phyloP scores from a whole-genome alignment of 2,888 invertebrate species.

The Hydrotaea cyrtoneurina region DNA sequence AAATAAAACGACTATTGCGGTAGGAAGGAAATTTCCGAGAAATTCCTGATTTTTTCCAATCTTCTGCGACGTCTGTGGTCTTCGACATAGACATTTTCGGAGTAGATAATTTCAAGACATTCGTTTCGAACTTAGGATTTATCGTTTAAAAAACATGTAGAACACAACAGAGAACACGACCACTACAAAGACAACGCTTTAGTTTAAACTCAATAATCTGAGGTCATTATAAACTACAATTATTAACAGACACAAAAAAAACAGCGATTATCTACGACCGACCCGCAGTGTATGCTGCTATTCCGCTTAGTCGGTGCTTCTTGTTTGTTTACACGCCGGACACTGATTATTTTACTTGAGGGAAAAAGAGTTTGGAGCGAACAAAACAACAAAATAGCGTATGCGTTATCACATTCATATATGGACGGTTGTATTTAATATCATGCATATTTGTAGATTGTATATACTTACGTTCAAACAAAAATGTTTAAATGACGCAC shows the following conservation, averaged over 20 bases:
- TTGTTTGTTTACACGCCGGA: slow-evolving; percentile 58
- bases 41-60: background rate
- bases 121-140: background rate
- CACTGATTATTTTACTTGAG: slow-evolving; percentile 42
- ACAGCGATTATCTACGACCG: background rate
- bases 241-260: background rate
- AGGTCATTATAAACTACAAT: background rate
- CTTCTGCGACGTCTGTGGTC: background rate
- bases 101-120: background rate
- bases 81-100: background rate
- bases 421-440: too few relatives aligned
- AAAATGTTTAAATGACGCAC: too few relatives aligned
- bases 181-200: too few relatives aligned
- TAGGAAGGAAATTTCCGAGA: background rate
- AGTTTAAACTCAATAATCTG: background rate
- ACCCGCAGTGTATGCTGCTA: background rate
- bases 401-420: too few relatives aligned
- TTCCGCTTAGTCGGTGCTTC: slow-evolving; percentile 36
- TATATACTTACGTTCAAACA: too few relatives aligned
- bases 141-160: background rate
- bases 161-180: background rate
- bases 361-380: slow-evolving; percentile 22
- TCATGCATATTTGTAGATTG: too few relatives aligned
- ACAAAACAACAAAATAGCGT: background rate
- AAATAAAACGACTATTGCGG: background rate